Base-by-base conservation (phyloP, 2,888 invertebrate species). In the Pharmacophagus antenor region DNA sequence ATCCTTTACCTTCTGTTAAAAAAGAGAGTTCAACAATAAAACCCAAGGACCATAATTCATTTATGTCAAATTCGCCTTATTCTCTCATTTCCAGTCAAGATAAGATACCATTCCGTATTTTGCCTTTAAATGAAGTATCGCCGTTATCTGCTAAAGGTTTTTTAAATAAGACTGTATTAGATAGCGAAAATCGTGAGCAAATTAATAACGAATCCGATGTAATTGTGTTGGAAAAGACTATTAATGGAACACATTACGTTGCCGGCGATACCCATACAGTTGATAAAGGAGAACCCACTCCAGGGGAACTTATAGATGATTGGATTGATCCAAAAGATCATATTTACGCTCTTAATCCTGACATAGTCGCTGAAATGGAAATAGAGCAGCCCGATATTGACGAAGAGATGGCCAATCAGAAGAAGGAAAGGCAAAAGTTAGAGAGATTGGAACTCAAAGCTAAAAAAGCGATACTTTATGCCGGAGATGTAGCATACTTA, bases 401-500 rank as follows among this genome's bases (percentile, higher is more conserved):
- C 46, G 87, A 88, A 0, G 83, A 84, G 46, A 58, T 62, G 27
- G 65, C 66, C 3, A 88, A 74, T 62, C 84, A 83, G 61, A 88
- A 85, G 66, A 85, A 73, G 69, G 70, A 77, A 1, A 88, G 88
- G 65, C 77, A 79, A 62, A 89, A 83, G 70, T 52, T 85, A 21
- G 90, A 89, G 59, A 80, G 72, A 61, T 69, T 88, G 21, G 90
- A 90, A 73, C 68, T 84, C 0, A 89, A 86, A 69, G 90, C 90
- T 1, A 90, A 90, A 62, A 89, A 88, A 70, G 90, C 90, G 47
- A 90, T 90, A 58, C 68, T 89, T 15, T 89, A 88, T 50, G 89
- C 90, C n/a, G 89, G 90, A 31, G 88, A 90, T 65, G 88, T 90
- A 12, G 90, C 90, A 5, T 89, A 87, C 67, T 78, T 90, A 62